These are phyloP conservation scores for Parelbella ahira DNA, from an alignment of 2,888 invertebrate genomes.

Conservation along the genomic window DNA sequence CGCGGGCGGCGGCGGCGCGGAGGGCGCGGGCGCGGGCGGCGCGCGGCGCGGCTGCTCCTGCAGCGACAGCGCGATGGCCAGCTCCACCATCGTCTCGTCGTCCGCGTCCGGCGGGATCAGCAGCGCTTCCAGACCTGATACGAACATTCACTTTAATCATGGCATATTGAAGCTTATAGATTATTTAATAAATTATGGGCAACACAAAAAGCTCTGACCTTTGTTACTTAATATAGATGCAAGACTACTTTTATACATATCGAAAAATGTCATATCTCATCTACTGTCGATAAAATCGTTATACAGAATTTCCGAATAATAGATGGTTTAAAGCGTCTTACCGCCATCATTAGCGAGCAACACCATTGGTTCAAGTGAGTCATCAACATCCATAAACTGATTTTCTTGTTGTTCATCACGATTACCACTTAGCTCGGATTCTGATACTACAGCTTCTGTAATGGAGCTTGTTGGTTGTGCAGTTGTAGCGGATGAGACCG, in stretches of 20 bases:
- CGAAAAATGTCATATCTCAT: no score
- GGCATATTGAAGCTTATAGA: no score
- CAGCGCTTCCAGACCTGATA: slow-evolving; percentile 88
- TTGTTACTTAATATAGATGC: no score
- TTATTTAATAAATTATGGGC: no score
- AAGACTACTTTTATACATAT: no score
- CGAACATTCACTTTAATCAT: no score
- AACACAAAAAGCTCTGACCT: no score
- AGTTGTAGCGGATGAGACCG: slow-evolving; percentile 56
- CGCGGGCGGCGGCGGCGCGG: slow-evolving; percentile 59
- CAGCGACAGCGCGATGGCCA: slow-evolving; percentile 96
- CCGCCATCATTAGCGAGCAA: slow-evolving; percentile 81
- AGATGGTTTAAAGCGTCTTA: no score
- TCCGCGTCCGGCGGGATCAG: slow-evolving; percentile 96
- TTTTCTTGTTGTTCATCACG: slow-evolving; percentile 67
- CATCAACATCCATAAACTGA: slow-evolving; percentile 81
- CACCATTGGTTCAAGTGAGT: slow-evolving; percentile 80
- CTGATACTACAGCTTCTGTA: slow-evolving; percentile 57
- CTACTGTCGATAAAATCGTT: no score
- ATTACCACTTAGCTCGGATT: slow-evolving; percentile 57
- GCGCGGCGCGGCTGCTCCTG: slow-evolving; percentile 86
- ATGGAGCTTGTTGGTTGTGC: slow-evolving; percentile 59
- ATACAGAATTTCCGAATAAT: no score
- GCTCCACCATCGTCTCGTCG: slow-evolving; percentile 97
- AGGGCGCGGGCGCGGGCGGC: slow-evolving; percentile 55